These are phyloP conservation scores for Scartelaos histophorus DNA, from an alignment of 2,113 vertebrate genomes.

Conservation along the genomic window DNA sequence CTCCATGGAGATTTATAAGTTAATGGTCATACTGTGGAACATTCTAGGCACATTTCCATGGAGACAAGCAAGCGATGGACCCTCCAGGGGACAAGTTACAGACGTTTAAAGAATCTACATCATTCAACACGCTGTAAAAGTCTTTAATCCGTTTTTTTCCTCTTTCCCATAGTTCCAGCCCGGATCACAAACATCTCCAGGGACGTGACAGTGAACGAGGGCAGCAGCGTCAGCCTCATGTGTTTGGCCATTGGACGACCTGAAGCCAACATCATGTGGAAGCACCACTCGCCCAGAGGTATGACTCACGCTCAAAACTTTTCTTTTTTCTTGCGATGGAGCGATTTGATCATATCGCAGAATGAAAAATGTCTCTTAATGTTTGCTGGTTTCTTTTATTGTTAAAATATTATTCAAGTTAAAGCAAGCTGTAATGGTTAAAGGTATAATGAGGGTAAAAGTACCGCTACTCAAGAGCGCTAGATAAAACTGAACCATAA, in stretches of 20 bases:
- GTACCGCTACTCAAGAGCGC: too few species aligned
- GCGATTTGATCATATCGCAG: not conserved
- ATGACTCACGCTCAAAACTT: conserved; percentile 22
- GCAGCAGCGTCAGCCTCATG: conserved; percentile 90
- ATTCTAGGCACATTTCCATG: too few species aligned
- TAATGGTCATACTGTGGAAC: too few species aligned
- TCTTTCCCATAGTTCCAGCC: conserved; percentile 85
- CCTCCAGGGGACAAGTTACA: too few species aligned
- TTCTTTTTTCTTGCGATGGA: too few species aligned
- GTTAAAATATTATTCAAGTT: not conserved
- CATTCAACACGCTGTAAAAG: too few species aligned
- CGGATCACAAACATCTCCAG: conserved; percentile 92
- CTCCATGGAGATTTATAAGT: too few species aligned
- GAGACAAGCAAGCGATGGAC: too few species aligned
- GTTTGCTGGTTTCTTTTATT: not conserved
- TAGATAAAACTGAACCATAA: too few species aligned
- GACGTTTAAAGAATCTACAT: too few species aligned
- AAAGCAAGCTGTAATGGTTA: too few species aligned
- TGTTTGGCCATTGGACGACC: conserved; percentile 94
- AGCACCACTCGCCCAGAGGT: conserved; percentile 92
- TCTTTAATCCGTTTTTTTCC: conserved; percentile 24
- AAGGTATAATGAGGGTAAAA: too few species aligned
- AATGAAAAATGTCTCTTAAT: not conserved
- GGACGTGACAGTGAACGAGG: conserved; percentile 94
- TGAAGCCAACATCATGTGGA: conserved; percentile 93